Base-by-base conservation (phyloP, 2,888 invertebrate species). In the Punctoribates punctum region DNA sequence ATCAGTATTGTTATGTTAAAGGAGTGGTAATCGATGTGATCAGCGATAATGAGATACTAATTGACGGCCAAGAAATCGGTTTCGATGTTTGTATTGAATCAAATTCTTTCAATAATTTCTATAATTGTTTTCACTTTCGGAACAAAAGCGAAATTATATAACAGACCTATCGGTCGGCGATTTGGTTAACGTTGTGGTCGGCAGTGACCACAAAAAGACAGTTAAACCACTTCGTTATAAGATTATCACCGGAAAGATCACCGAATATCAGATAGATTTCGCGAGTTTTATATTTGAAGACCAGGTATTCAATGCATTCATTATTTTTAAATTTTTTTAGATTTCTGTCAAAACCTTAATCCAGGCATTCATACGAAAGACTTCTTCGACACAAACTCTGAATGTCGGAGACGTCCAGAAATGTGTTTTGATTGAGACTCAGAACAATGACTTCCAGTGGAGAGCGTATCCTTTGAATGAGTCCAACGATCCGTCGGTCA, bases 191-290 rank as follows among this genome's bases (percentile, higher is more conserved):
- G 34, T 65, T 29, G 65, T 29, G 34, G 17, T 34, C 34, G n/a
- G n/a, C n/a, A 29, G 34, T 27, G 29, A 65, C 34, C 4, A n/a
- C 3, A 65, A 65, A 29, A n/a, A 29, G 15, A 65, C n/a, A 4
- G 11, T 65, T 5, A 65, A 65, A 34, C 65, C 65, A 1, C 34
- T 65, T 4, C 65, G 65, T 2, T 65, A 29, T 65, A 65, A 65
- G 65, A 29, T 65, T 3, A 13, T 65, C 34, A 65, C 65, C 34
- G 34, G 34, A 34, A 65, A 34, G 34, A 65, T 65, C 6, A 65
- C 65, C 17, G 65, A 29, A 6, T 13, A 65, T 5, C 11, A 65
- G 29, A 20, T 29, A 5, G 4, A 34, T 1, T 65, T 13, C 23
- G 1, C 6, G 8, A 65, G 34, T 29, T 65, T 29, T n/a, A 29